phyloP scores from a whole-genome alignment of 2,113 vertebrate species.

The Phaethornis superciliosus region DNA sequence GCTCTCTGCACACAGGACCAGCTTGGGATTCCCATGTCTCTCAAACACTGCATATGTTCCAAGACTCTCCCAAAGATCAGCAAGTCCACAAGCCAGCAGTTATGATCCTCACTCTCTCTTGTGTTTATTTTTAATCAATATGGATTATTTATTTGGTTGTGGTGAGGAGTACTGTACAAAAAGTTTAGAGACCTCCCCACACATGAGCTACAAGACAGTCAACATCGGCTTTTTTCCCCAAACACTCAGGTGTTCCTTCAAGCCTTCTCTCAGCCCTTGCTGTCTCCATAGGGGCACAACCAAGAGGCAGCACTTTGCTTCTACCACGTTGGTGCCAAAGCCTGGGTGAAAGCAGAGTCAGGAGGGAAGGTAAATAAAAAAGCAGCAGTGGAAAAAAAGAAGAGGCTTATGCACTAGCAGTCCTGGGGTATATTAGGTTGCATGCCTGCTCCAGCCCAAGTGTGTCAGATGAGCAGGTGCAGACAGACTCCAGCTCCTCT shows the following conservation, averaged over 20 bases:
- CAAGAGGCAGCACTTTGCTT: background rate
- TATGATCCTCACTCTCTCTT: background rate
- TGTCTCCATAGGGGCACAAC: background rate
- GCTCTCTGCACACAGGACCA: background rate
- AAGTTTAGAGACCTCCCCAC: background rate
- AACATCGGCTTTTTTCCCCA: background rate
- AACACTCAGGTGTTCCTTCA: background rate
- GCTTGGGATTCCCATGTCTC: background rate
- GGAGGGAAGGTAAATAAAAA: background rate
- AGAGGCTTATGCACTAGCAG: background rate
- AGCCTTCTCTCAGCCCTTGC: background rate
- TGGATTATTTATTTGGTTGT: background rate
- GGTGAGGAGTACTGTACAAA: background rate
- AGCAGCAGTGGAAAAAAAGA: background rate
- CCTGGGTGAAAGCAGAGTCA: background rate
- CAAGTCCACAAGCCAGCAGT: background rate
- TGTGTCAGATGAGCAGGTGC: background rate
- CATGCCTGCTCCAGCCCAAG: background rate
- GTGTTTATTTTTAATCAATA: background rate
- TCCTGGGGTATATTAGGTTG: fast-evolving
- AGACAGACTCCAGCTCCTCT: background rate
- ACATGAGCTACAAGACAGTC: background rate
- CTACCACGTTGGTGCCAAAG: background rate
- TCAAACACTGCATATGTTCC: fast-evolving
- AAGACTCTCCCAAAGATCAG: background rate